Conservation (phyloP, 2,113 vertebrate species). For the Setophaga petechia region DNA sequence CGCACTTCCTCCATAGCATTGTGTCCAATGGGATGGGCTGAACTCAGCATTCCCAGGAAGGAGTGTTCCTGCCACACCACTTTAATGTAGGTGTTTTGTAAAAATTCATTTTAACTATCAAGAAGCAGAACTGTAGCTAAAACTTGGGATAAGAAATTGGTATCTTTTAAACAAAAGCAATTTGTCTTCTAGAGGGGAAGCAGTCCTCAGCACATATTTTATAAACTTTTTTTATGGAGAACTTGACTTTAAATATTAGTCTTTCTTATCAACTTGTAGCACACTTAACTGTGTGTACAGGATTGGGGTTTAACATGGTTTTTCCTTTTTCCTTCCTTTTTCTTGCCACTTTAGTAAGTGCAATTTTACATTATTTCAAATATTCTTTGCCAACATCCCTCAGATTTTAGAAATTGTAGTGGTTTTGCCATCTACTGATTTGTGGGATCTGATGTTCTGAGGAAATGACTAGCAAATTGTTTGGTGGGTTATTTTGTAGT, state of each 20-base stretch:
- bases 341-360: background rate
- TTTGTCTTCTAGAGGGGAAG: background rate
- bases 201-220: background rate
- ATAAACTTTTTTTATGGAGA: background rate
- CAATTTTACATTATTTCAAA: background rate
- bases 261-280: constrained; percentile 1
- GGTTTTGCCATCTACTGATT: background rate
- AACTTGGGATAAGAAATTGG: background rate
- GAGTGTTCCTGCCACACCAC: background rate
- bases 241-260: background rate
- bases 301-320: background rate
- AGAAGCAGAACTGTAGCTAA: background rate
- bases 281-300: background rate
- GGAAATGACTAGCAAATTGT: background rate
- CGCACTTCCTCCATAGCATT: rapidly evolving
- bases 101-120: background rate
- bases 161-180: background rate
- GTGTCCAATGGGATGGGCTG: background rate
- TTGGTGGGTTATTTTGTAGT: background rate
- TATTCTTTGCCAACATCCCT: background rate
- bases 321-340: background rate
- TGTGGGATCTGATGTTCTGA: background rate
- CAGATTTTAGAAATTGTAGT: rapidly evolving
- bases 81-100: background rate
- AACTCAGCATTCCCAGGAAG: background rate